A percentile compares a stretch with the other conserved stretches of the same genome.
Evolutionary conservation across 2,888 invertebrate genomes (phyloP).

Genomic region (Scaptomyza cyrtandrae): DNA sequence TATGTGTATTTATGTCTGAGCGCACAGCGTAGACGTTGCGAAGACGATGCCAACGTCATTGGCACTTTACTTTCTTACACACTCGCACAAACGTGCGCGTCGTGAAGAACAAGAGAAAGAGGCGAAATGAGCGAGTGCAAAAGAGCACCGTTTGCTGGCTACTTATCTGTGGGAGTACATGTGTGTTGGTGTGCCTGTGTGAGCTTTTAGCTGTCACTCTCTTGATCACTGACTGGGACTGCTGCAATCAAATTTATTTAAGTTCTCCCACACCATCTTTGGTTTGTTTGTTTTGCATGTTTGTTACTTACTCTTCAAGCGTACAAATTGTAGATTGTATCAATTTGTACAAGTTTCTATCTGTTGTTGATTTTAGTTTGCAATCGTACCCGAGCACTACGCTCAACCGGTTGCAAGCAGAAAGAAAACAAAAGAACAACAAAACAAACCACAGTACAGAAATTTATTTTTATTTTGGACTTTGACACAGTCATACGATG

Average conservation of each 20-base stretch:
- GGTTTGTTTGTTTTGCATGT: constrained; percentile 59
- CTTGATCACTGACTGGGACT: constrained; percentile 15
- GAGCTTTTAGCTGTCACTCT: constrained; percentile 13
- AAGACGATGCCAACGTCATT: constrained; percentile 13
- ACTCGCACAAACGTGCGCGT: constrained; percentile 6
- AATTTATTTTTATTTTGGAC: constrained; percentile 77
- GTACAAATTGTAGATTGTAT: constrained; percentile 37
- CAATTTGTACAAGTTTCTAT: not conserved
- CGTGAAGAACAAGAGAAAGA: not conserved
- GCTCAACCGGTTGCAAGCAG: constrained; percentile 44
- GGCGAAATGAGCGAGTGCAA: constrained; percentile 72
- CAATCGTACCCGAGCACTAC: constrained; percentile 48
- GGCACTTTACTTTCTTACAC: constrained; percentile 44
- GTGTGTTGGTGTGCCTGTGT: constrained; percentile 1
- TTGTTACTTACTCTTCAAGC: constrained; percentile 47
- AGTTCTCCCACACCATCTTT: constrained; percentile 56
- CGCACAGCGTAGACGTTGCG: constrained; percentile 11
- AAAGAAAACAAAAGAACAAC: constrained; percentile 22
- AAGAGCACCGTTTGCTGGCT: constrained; percentile 45
- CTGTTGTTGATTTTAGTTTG: constrained; percentile 47
- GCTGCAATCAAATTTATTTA: constrained; percentile 64
- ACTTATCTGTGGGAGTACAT: constrained; percentile 10
- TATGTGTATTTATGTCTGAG: constrained; percentile 3
- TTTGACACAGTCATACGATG: constrained; percentile 81
- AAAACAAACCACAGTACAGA: constrained; percentile 20